Base-by-base conservation (phyloP, 2,113 vertebrate species). In the Sterna hirundo region DNA sequence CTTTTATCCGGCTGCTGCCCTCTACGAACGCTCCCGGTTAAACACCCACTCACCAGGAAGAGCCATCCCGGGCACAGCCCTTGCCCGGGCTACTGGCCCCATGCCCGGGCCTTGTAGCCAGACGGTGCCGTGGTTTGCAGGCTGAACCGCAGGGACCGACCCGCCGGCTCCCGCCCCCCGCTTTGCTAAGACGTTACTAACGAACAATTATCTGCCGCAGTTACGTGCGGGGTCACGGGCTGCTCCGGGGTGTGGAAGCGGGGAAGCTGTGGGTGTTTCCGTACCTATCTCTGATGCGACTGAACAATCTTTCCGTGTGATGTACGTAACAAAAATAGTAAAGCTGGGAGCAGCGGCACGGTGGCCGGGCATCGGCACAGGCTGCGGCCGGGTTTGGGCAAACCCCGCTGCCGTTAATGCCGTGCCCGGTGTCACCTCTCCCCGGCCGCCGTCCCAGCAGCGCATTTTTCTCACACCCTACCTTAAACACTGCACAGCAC, bases 211-310 rank as follows among this genome's bases (percentile, higher is more conserved):
- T 10, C 66, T 23, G 46, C 61, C 2, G 0, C 18, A 15, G 57
- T 29, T 13, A 15, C 2, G 12, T 26, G 6, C 0, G 1, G 65
- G 52, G 44, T 5, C 8, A 1, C 1, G 16, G 49, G 54, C 38
- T 42, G 38, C 61, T 21, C 20, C 1, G 9, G 20, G 16, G 32
- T 9, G 16, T 0, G 32, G 61, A 38, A 25, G 25, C 7, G 2
- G 36, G 47, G 26, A 69, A 61, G 21, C 25, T 40, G 62, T 20
- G 23, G 57, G 2, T 4, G 0, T 58, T 57, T 51, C 32, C 1
- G 1, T 13, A 27, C 15, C 0, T 5, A 13, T 13, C 66, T 5
- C 1, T 2, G 13, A 23, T 4, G 23, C 1, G 5, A 38, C 22
- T 9, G 5, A 55, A 8, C 14, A 3, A 11, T 5, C 32, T 25